Base-by-base conservation (phyloP, 2,113 vertebrate species). In the Cephalopholis sonnerati region DNA sequence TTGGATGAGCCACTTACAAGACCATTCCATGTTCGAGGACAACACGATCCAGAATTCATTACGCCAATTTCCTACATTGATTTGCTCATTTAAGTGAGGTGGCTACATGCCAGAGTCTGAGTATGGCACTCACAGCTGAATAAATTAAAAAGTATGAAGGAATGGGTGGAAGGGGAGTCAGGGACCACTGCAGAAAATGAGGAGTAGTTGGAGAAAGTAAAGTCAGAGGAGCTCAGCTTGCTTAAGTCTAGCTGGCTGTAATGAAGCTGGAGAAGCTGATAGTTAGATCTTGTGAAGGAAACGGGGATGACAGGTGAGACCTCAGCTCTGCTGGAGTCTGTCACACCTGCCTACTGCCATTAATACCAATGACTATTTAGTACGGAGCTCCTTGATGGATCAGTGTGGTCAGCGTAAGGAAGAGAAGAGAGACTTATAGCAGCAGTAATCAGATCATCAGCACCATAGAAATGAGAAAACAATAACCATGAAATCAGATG, bases 1-100 rank as follows among this genome's bases (percentile, higher is more conserved):
- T n/a, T 1, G 4, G 50, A 32, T 36, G 29, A 53, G 59, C 63
- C 63, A 32, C 69, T 80, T 71, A 61, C 29, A 3, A 41, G 50
- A 61, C 16, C 6, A 15, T 61, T 73, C 24, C 55, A 22, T 15
- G 13, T 48, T 86, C 46, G 41, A 78, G 76, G 46, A 39, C n/a
- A 24, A 70, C 39, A 36, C 8, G 7, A 17, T 57, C 54, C 32
- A 78, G 82, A 81, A 85, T 88, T 74, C 36, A 85, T 83, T 68
- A 67, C 46, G 54, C 46, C 24, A 87, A 57, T 88, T 88, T 84
- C 20, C 69, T n/a, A 5, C 9, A 63, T 39, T 71, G 66, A 86
- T 88, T 81, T 84, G 55, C 18, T 77, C n/a, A 51, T 73, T 76
- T 73, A 13, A 32, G 1, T 24, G 63, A 68, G 32, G 48, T 74